Conservation (phyloP, 2,113 vertebrate species). For the Saiga tatarica region DNA sequence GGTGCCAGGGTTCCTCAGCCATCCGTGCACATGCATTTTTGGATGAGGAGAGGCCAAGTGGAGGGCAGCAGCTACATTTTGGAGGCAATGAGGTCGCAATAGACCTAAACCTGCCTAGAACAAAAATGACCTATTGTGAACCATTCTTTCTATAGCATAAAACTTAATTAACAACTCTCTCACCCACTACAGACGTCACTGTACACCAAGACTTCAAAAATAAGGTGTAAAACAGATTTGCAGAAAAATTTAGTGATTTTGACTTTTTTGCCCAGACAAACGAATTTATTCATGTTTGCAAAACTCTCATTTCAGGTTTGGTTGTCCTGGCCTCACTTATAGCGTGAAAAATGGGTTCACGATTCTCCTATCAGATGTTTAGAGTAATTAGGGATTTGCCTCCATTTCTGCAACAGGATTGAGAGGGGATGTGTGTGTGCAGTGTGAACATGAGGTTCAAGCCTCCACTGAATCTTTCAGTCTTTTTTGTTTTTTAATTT, state of each 20-base stretch:
- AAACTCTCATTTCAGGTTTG: conserved; percentile 9
- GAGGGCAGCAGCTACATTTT: background rate
- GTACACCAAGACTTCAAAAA: background rate
- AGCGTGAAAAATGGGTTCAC: background rate
- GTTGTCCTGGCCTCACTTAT: background rate
- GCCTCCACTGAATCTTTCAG: background rate
- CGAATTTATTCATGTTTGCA: conserved; percentile 39
- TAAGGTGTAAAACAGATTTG: background rate
- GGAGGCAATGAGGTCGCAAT: background rate
- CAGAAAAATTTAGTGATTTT: conserved; percentile 50
- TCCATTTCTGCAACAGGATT: background rate
- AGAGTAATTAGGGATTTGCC: background rate
- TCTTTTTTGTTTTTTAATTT: background rate
- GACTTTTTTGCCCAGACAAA: conserved; percentile 62
- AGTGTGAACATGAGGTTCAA: fast-evolving
- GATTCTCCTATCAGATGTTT: background rate
- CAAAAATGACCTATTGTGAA: conserved; percentile 48
- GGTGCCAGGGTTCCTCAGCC: conserved; percentile 43
- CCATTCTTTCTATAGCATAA: conserved; percentile 30
- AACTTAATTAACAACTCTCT: background rate
- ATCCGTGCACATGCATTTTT: background rate
- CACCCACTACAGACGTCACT: background rate
- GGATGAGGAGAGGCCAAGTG: background rate
- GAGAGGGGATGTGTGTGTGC: fast-evolving
- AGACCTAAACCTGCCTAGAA: conserved; percentile 45